Evolutionary conservation across 2,113 vertebrate species (phyloP), one percentile per base, ranked within the genome.

Genomic region (Myiopsitta monachus): DNA sequence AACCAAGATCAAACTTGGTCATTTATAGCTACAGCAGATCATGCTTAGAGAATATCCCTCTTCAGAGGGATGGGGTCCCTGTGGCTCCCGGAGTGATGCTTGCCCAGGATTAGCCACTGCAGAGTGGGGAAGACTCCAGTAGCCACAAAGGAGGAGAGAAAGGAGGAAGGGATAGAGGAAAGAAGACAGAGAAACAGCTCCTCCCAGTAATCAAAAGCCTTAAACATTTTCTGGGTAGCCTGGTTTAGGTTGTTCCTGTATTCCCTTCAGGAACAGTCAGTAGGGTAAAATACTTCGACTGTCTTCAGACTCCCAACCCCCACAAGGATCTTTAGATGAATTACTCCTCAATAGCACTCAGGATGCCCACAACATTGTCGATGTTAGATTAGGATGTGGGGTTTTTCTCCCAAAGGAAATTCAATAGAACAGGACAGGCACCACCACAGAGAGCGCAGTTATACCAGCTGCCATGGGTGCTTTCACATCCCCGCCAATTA

Each of bases 401-500:
- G 18, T 57, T 39, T 11, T 36, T 21, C n/a, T 5, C 22, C 26
- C 5, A 67, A 91, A 4, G 16, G 16, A n/a, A 7, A 84, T 78
- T 67, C 18, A 49, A 76, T 88, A 51, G 75, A 92, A 83, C 72
- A 94, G 55, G 51, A 57, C 39, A 47, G 31, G 33, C 66, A 91
- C 33, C 77, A 44, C 23, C 33, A 11, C 46, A 31, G 46, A 55
- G 39, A 94, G 44, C 24, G 24, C 33, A 79, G 69, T 44, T 70
- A 66, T n/a, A 63, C 54, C 18, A 21, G 0, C 54, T 11, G 23
- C 70, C 9, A 0, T 31, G 46, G 74, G 57, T 1, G 0, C 78
- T 92, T 90, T 89, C 4, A 0, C 41, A 36, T 51, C 78, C 49
- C 63, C 39, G 51, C 13, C 67, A 51, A 41, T 76, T 82, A 89